Evolutionary conservation across 2,113 vertebrate genomes (phyloP), one percentile per base, ranked within the genome.

Genomic region (Microcebus tavaratra): DNA sequence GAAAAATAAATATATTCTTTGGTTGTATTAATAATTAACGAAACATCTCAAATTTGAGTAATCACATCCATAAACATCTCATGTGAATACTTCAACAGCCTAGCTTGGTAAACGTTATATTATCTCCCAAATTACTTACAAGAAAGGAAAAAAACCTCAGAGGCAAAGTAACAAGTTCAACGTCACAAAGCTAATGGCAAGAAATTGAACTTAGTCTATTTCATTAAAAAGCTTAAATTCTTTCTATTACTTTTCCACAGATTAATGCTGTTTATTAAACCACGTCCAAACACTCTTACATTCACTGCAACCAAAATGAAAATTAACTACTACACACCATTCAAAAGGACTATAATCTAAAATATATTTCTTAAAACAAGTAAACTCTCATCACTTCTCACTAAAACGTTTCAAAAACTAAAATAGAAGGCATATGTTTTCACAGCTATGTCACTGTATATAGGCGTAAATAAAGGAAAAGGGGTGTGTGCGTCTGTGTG

Each of bases 191-290:
- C 59, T 94, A 96, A 76, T 57, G 61, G 39, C 45, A 27, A 50
- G 50, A 90, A 95, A 94, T 96, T 94, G 85, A 95, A 92, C 34
- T 61, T 68, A 67, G 76, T 87, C 34, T 50, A 36, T 75, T 91
- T 92, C 73, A 91, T 91, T 91, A 95, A 96, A 88, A 91, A 92
- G 88, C 45, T 92, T 73, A 78, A 85, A 73, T 45, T 80, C 72
- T 15, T 95, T 88, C 75, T 95, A 39, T 88, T 36, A 34, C 67
- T 83, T 93, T 21, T 88, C 67, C 63, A 78, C 21, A 95, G n/a
- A 92, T 63, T 23, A 80, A 72, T 59, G 85, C 31, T 88, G 50
- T 73, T 96, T 61, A 96, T 65, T 85, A 96, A 94, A 57, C 25
- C 50, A 68, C 65, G 34, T 80, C 68, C 25, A 79, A 93, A 94